Conservation (phyloP, 2,113 vertebrate genomes). For the Orycteropus afer region DNA sequence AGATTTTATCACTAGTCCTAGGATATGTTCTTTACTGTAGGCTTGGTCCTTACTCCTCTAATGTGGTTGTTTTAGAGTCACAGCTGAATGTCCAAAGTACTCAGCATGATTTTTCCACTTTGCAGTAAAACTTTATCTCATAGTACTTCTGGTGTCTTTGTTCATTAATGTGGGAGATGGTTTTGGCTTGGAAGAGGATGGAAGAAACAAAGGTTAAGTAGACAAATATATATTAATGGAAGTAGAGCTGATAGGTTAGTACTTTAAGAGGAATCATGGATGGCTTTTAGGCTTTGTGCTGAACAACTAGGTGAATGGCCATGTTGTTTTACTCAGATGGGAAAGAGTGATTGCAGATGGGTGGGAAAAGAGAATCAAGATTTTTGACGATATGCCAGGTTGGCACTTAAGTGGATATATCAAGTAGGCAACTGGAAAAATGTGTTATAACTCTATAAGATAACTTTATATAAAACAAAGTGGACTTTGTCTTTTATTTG, state of each 20-base stretch:
- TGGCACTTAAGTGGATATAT: background rate
- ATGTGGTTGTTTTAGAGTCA: background rate
- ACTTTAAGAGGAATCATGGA: background rate
- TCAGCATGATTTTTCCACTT: background rate
- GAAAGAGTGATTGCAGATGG: background rate
- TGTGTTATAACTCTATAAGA: background rate
- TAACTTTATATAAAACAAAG: background rate
- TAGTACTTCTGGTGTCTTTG: background rate
- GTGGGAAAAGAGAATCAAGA: background rate
- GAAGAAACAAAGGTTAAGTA: background rate
- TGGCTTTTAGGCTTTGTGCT: background rate
- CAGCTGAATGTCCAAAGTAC: background rate
- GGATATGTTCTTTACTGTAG: background rate
- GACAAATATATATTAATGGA: background rate
- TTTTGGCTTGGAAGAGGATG: background rate
- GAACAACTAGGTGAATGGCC: background rate
- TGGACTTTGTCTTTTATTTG: background rate
- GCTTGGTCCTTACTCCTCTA: background rate
- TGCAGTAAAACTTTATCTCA: background rate
- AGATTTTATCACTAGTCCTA: background rate
- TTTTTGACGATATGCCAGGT: slow-evolving; percentile 14
- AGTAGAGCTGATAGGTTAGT: background rate
- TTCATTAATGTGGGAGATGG: background rate
- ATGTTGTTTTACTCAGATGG: background rate
- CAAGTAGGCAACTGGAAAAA: background rate